phyloP scores from a whole-genome alignment of 2,113 vertebrate genomes.

The Erpornis zantholeuca region DNA sequence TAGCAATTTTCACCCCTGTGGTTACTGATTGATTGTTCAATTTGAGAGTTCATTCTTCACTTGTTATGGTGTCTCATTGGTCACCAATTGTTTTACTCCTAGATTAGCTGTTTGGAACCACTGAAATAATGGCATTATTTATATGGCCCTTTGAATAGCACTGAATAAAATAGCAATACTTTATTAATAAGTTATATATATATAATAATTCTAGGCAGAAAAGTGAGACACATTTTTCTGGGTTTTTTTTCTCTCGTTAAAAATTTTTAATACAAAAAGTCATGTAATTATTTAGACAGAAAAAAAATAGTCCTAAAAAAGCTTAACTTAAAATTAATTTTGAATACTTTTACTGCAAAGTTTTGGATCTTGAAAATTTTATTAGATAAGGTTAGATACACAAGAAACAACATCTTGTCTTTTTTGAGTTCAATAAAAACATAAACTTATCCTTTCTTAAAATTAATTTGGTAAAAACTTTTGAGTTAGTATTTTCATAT shows the following conservation, averaged over 20 bases:
- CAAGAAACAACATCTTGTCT: background rate
- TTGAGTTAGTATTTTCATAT: background rate
- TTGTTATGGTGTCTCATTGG: background rate
- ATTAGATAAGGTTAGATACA: background rate
- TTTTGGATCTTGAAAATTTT: background rate
- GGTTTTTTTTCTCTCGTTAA: background rate
- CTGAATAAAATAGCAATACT: background rate
- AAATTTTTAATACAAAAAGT: background rate
- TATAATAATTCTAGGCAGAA: background rate
- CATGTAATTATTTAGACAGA: background rate
- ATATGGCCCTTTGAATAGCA: background rate
- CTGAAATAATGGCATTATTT: background rate
- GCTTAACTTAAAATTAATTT: background rate
- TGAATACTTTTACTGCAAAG: background rate
- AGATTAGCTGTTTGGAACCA: background rate
- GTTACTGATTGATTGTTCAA: background rate
- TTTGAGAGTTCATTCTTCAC: background rate
- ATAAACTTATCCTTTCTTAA: background rate
- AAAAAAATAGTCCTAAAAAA: fast-evolving
- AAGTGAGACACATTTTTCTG: background rate
- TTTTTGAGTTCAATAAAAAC: background rate
- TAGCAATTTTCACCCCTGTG: background rate
- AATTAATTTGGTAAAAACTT: background rate
- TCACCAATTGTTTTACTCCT: background rate
- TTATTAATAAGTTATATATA: background rate